Base-by-base conservation (phyloP, 2,113 vertebrate species). In the Nesogale talazaci region DNA sequence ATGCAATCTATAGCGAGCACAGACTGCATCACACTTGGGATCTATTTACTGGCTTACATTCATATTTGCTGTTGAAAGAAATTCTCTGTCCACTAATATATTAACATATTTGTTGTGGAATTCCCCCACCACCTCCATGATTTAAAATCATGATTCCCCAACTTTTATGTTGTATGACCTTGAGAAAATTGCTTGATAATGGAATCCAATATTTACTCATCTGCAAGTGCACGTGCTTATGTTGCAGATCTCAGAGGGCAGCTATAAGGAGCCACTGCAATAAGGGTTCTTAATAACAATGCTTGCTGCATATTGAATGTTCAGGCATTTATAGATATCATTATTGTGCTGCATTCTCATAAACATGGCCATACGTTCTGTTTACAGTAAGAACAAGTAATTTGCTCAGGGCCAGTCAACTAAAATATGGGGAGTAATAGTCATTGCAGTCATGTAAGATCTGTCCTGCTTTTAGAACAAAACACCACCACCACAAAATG, bases 11-110 rank as follows among this genome's bases (percentile, higher is more conserved):
- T 25, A 78, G 1, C 65, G 29, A 85, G 23, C 16, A 88, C 46
- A 86, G 38, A 63, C 77, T 89, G 40, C 17, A 91, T 29, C 82
- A 11, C 3, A 10, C n/a, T 86, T 90, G 23, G 2, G 12, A 20
- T 75, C 3, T 81, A 12, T 67, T 92, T 76, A 56, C n/a, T 86
- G 80, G 59, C 4, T 36, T 76, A 59, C 15, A 84, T 87, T 94
- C 75, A 6, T 67, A 65, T 87, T 72, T 56, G 63, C 6, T 3
- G 88, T 90, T n/a, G 38, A 4, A 86, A 84, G 25, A 40, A 1
- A 67, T n/a, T 88, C 4, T 89, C 19, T 56, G 27, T 56, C 10
- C 6, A 38, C 1, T 29, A 92, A 17, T 67, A 52, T 69, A 77
- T 42, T 79, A 88, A 81, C 5, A 14, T 77, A 27, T 75, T 85